Conservation (phyloP, 2,113 vertebrate genomes). For the Regulus satrapa region DNA sequence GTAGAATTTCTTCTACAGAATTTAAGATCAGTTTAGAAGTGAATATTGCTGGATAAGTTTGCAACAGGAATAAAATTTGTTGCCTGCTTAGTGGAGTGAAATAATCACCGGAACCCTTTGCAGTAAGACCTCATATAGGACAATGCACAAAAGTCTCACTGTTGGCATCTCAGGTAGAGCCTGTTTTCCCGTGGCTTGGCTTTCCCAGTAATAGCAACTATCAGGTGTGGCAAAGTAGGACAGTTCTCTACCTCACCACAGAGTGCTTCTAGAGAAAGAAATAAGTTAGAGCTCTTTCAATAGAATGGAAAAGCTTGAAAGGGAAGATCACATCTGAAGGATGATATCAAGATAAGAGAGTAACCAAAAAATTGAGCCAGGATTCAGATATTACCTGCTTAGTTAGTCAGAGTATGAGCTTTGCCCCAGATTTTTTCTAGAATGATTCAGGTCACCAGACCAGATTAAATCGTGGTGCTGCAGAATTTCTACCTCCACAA, state of each 20-base stretch:
- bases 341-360: background rate
- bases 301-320: background rate
- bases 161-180: accelerated
- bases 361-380: background rate
- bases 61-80: background rate
- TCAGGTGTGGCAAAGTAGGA: background rate
- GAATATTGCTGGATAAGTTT: background rate
- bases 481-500: background rate
- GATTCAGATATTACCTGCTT: background rate
- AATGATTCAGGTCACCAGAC: background rate
- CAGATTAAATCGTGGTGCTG: background rate
- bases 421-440: background rate
- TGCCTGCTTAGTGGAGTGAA: background rate
- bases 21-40: background rate
- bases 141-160: background rate
- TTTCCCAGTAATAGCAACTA: background rate
- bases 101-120: background rate
- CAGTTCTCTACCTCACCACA: background rate
- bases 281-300: background rate
- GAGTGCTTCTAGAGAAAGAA: background rate
- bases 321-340: background rate
- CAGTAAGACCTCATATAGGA: background rate
- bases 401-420: background rate
- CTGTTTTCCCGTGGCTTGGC: background rate
- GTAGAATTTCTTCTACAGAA: background rate